phyloP scores from a whole-genome alignment of 2,113 vertebrate species.

The Lanius ludovicianus region DNA sequence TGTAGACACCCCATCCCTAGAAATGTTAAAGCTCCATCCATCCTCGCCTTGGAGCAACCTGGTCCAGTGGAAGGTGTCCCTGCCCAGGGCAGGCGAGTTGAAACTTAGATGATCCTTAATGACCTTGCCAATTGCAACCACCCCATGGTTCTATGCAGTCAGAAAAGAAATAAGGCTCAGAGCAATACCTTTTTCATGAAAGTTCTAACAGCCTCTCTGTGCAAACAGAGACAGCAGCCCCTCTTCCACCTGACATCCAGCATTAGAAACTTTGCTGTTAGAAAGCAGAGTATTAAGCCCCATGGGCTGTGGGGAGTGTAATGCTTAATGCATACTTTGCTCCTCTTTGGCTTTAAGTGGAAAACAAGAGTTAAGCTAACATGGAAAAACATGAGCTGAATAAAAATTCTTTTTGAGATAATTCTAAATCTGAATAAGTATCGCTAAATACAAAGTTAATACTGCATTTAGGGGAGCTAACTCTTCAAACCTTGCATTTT shows the following conservation, averaged over 20 bases:
- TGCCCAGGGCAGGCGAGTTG: neutral
- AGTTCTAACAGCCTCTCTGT: neutral
- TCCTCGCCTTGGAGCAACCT: neutral
- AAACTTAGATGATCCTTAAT: neutral
- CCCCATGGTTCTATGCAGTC: neutral
- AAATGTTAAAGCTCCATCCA: neutral
- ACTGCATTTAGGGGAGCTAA: neutral
- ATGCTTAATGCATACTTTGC: neutral
- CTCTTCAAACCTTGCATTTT: neutral
- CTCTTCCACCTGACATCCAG: neutral
- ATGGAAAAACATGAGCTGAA: neutral
- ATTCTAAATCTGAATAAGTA: neutral
- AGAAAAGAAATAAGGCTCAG: neutral
- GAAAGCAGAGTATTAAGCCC: neutral
- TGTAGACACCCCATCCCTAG: neutral
- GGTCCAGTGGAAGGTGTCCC: neutral
- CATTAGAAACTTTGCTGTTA: accelerated
- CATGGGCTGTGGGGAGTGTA: neutral
- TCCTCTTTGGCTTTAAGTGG: neutral
- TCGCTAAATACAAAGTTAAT: neutral
- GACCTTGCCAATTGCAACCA: neutral
- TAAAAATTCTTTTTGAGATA: neutral
- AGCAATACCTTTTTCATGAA: neutral
- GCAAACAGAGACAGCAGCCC: neutral
- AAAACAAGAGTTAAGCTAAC: neutral